Evolutionary conservation across 2,113 vertebrate genomes (phyloP), one percentile per base, ranked within the genome.

Genomic region (Tamias sibiricus): DNA sequence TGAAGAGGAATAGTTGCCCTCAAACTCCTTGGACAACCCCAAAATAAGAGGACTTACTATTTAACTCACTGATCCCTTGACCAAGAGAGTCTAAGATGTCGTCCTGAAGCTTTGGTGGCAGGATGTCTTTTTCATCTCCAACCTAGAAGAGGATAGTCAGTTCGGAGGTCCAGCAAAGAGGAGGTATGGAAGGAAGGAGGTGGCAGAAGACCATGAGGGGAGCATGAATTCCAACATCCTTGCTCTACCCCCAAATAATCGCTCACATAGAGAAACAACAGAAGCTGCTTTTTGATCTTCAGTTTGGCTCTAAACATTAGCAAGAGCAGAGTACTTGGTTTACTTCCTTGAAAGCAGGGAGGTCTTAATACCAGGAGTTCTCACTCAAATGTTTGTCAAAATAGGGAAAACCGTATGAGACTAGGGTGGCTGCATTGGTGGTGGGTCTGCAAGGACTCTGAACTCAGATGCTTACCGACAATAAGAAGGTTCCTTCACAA

Each of bases 51-150:
- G 52, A 96, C 98, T 98, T 98, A 99, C 99, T 98, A 64, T 97
- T 97, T 11, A 91, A 6, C 0, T 98, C 98, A 97, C 94, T 97
- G 94, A 95, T 98, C 80, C 91, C 97, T 81, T 91, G 98, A 87
- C 82, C 83, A 49, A 99, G 98, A 75, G 98, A 98, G 0, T 22
- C 87, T 90, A 99, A 97, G 94, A 99, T 99, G 95, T 99, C 99
- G 0, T 97, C 97, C 72, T 99, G 98, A 68, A 99, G 99, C 98
- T 99, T 99, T 37, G 97, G 91, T 1, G 99, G 99, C 92, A 99
- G 96, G 94, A 99, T 99, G 13, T 99, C 98, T 74, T 98, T 97
- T 97, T 99, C 99, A 16, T 99, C 99, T 0, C 99, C 99, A 1
- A 99, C 98, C 99, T 99, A 96, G 72, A 96, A 98, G 52, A 97